Percentiles rank a stretch among this genome's conserved stretches.
Evolutionary conservation across 2,888 invertebrate genomes (phyloP).

Genomic region (Lycophotia porphyrea): DNA sequence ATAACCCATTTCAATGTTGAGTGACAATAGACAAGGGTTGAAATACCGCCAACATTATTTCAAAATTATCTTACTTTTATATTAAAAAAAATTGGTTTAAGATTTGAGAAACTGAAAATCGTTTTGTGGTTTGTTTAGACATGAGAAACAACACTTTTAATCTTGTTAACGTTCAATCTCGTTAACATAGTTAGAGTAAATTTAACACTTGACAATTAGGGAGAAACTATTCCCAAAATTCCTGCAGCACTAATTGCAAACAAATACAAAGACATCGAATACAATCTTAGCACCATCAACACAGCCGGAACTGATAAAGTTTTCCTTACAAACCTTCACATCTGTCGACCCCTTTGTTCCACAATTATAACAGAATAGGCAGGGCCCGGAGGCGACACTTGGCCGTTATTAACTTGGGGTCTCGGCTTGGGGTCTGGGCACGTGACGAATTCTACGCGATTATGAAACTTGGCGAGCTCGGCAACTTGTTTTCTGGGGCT

Average conservation of each 20-base stretch:
- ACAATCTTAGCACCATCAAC: constrained; percentile 39
- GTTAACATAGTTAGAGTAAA: too few species aligned
- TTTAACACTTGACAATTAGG: background rate
- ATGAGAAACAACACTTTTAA: background rate
- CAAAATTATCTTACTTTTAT: constrained; percentile 9
- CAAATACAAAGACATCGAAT: constrained; percentile 31
- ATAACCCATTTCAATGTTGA: constrained; percentile 41
- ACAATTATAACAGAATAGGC: constrained; percentile 65
- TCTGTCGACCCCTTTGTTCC: constrained; percentile 63
- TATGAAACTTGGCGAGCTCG: constrained; percentile 69
- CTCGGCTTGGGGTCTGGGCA: constrained; percentile 64
- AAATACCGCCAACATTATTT: constrained; percentile 20
- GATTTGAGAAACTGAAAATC: background rate
- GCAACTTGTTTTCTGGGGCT: constrained; percentile 53
- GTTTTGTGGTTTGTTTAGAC: background rate
- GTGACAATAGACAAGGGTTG: constrained; percentile 41
- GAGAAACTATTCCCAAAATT: background rate
- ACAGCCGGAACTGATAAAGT: constrained; percentile 51
- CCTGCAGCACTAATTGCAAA: constrained; percentile 14
- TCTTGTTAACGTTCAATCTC: too few species aligned
- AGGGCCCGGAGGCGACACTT: constrained; percentile 65
- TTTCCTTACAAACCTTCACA: constrained; percentile 51
- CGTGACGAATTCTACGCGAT: constrained; percentile 74
- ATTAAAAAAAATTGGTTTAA: background rate
- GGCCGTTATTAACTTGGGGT: constrained; percentile 69